These are phyloP conservation scores for Tupaia chinensis DNA, from an alignment of 2,113 vertebrate genomes.

Conservation along the genomic window DNA sequence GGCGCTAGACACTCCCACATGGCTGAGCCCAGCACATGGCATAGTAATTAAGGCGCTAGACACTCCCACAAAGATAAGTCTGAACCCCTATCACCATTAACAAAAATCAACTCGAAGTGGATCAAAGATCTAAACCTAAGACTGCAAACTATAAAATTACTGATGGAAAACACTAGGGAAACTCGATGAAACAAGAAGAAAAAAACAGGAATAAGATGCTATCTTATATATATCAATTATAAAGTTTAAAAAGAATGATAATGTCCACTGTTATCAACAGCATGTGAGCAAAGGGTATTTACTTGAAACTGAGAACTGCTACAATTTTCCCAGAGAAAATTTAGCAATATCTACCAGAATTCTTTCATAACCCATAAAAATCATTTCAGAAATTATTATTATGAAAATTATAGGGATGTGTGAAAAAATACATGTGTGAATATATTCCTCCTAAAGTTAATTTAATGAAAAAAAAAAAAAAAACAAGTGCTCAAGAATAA, in stretches of 20 bases:
- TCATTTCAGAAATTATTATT: neutral
- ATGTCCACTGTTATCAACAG: neutral
- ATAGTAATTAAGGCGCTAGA: too few relatives aligned
- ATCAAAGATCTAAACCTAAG: too few relatives aligned
- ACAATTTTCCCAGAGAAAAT: neutral
- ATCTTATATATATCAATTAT: neutral
- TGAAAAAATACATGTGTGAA: neutral
- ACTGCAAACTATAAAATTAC: too few relatives aligned
- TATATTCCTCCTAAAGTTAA: neutral
- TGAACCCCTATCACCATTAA: too few relatives aligned
- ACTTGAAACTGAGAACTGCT: neutral
- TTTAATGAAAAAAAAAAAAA: constrained; percentile 12
- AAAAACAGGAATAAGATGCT: neutral
- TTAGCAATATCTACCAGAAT: neutral
- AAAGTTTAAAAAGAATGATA: neutral
- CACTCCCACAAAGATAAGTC: too few relatives aligned
- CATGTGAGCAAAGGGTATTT: neutral
- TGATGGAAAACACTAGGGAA: too few relatives aligned
- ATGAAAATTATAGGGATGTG: neutral
- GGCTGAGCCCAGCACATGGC: too few relatives aligned
- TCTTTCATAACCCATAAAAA: neutral
- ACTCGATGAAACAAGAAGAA: too few relatives aligned
- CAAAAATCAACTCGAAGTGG: too few relatives aligned
- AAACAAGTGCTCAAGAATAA: neutral
- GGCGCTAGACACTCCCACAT: too few relatives aligned